A percentile compares a stretch with the other conserved stretches of the same genome.
These are phyloP conservation scores for Melinopterus prodromus DNA, from an alignment of 2,888 invertebrate species.

Conservation along the genomic window DNA sequence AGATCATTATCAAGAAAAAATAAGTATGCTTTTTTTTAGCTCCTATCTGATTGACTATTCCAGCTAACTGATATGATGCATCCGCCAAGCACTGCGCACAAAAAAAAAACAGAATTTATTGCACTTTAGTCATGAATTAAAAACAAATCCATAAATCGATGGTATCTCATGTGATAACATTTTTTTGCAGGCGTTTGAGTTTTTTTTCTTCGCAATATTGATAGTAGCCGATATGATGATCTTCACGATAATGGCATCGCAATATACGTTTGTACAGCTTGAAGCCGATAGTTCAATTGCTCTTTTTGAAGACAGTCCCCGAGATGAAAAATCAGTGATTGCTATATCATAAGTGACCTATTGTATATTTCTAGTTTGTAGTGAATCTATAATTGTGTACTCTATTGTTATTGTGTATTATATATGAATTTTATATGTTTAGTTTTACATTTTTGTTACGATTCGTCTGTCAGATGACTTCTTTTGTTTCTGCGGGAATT, in stretches of 20 bases:
- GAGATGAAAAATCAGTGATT: background rate
- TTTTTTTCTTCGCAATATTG: constrained; percentile 76
- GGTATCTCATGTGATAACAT: background rate
- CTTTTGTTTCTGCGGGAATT: too few species aligned
- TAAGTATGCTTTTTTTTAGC: background rate
- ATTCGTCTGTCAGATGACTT: too few species aligned
- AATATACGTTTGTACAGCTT: constrained; percentile 60
- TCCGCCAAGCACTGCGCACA: too few species aligned
- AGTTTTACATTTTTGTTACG: background rate
- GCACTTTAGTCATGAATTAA: background rate
- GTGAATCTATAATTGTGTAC: background rate
- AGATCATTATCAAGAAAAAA: background rate
- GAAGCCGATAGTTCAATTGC: constrained; percentile 56
- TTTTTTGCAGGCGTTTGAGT: constrained; percentile 70
- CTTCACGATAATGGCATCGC: constrained; percentile 66
- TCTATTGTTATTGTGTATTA: background rate
- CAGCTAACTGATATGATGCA: background rate
- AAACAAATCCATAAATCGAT: background rate
- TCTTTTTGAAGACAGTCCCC: constrained; percentile 39
- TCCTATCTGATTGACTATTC: background rate
- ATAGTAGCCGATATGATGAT: constrained; percentile 74
- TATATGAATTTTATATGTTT: background rate
- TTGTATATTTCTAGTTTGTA: background rate
- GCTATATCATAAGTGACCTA: background rate
- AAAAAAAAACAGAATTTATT: background rate